Evolutionary conservation across 2,797 vertebrate species (phyloP), one percentile per base, ranked within the genome.

Genomic region (Brachyrhaphis roseni): DNA sequence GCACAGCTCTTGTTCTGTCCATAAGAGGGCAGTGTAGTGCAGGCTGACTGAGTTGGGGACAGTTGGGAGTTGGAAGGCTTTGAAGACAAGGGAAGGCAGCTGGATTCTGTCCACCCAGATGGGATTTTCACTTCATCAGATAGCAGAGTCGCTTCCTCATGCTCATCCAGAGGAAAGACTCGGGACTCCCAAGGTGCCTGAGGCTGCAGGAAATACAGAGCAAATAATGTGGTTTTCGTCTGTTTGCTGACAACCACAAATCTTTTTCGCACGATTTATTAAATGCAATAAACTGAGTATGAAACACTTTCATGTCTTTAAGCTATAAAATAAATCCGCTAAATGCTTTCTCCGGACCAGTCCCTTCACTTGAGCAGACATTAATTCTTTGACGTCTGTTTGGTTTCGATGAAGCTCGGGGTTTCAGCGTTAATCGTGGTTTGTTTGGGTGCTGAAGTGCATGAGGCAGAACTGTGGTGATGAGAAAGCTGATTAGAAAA

Each of bases 171-270:
- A 78, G 91, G 93, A 86, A 93, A 94, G 62, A 80, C 66, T 78
- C 89, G 80, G 12, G 23, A 83, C 62, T 91, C 84, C 92, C 93
- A 94, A 20, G 92, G 86, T 23, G 77, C 57, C 79, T 75, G 84
- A 80, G 85, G 88, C 89, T 92, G 84, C 31, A 78, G 39, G 76
- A 79, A 45, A 88, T 7, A 78, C 13, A 84, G 64, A 34, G 23
- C 1, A 77, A 1, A 55, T 39, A 8, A 64, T 59, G 28, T 15
- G 41, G 2, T 16, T 51, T 20, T 15, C 49, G 26, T 59, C 45
- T 23, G 26, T 31, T 26, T 43, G 41, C n/a, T 74, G 26, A 77
- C 72, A 64, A 11, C 3, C 15, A 46, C 7, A n/a, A 6, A 20
- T 5, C 1, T 57, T 75, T 84, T 57, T 46, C 12, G 8, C 18